Evolutionary conservation across 2,113 vertebrate species (phyloP).

Genomic region (Paratilapia polleni): DNA sequence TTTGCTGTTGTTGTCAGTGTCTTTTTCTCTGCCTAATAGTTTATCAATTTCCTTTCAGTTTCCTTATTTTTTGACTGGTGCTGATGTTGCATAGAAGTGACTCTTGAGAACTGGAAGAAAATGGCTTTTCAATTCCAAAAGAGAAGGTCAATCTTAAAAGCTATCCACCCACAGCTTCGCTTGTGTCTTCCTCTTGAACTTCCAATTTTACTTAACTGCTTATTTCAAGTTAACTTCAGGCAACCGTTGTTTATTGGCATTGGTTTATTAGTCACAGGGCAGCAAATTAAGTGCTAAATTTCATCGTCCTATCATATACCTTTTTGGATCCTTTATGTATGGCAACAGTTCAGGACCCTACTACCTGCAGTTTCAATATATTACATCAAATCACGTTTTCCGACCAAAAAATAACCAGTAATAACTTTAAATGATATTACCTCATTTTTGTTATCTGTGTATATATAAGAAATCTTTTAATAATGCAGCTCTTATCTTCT

Average conservation of each 20-base stretch:
- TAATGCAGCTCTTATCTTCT: conserved; percentile 63
- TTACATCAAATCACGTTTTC: conserved; percentile 25
- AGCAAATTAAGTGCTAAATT: conserved; percentile 22
- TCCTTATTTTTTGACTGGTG: conserved; percentile 57
- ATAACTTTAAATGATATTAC: conserved; percentile 41
- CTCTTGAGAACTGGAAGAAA: conserved; percentile 42
- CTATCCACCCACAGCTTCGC: conserved; percentile 27
- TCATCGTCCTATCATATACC: background rate
- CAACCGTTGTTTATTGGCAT: conserved; percentile 38
- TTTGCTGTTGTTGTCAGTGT: conserved; percentile 3
- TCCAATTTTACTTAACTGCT: conserved; percentile 46
- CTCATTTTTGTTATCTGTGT: conserved; percentile 34
- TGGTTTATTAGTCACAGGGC: conserved; percentile 22
- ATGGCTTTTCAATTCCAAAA: conserved; percentile 52
- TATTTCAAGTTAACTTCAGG: conserved; percentile 36
- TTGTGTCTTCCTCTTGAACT: conserved; percentile 32
- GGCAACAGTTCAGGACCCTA: conserved; percentile 13
- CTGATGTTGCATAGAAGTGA: conserved; percentile 52
- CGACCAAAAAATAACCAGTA: conserved; percentile 3
- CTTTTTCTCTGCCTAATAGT: background rate
- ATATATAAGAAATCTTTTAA: conserved; percentile 52
- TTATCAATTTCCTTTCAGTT: conserved; percentile 49
- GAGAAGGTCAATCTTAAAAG: conserved; percentile 52
- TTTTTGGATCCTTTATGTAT: conserved; percentile 1
- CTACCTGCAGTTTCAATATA: conserved; percentile 16